Base-by-base conservation (phyloP, 92 coral and sea anemone species). In the Actinernus sp. region DNA sequence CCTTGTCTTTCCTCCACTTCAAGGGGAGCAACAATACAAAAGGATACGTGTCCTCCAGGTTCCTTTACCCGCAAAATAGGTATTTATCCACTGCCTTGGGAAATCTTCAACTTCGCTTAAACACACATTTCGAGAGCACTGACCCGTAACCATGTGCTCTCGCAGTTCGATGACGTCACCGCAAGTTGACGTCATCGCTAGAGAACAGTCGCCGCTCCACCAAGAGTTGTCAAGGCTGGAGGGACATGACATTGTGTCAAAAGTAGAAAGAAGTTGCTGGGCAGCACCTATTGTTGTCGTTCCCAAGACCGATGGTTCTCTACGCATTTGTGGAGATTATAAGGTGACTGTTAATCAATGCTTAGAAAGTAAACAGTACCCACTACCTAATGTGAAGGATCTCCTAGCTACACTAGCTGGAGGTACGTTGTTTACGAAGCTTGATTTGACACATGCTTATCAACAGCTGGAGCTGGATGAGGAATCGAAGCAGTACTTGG, bases 341-440 rank as follows among this genome's bases (percentile, higher is more conserved):
- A 54, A 63, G 29, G 50, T 64, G 31, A 75, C 83, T 4, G 64
- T 75, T 23, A 76, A 76, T 28, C 74, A 54, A 65, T 31, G 39
- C 55, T 65, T 54, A 26, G 59, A 64, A 39, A 67, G 39, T 36
- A 46, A 51, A 26, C 65, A 33, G 6, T 61, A 73, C 28, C 83
- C 74, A 55, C 61, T 76, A 2, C 75, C 83, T 25, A 63, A 30
- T 55, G 55, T 58, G 0, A 74, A 64, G 65, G 61, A 75, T 34
- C 27, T 75, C 47, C 65, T 63, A 16, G 73, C 74, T 27, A 62
- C 58, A 37, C 55, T 65, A 38, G 57, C 67, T 14, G 75, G 76
- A 19, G 84, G 76, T 17, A 45, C 49, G 45, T 19, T 34, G 6
- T 73, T 73, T 51, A 27, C 69, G 28, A 71, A 72, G 26, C 64